Base-by-base conservation (phyloP, 1,140 invertebrate genomes). In the Brachionus asplanchnoidis region DNA sequence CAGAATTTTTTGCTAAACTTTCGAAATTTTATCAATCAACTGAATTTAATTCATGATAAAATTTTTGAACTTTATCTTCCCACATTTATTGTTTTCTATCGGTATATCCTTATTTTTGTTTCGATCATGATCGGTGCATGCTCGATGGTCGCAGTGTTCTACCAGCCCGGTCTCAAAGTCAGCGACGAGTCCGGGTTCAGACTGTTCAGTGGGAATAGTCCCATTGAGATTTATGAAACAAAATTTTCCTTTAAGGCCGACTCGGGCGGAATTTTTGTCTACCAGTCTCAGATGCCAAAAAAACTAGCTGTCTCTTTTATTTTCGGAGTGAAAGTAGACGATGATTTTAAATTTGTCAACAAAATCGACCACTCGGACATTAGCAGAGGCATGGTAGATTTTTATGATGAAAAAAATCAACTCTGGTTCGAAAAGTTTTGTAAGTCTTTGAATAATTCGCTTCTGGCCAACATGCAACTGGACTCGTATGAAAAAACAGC, bases 391-490 rank as follows among this genome's bases (percentile, higher is more conserved):
- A 9, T 40, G 20, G 32, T 65, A 28, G 53, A 82, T 65, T 82
- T 82, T 65, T 82, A 82, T 46, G 53, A 82, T 11, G 79, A 82
- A 82, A 68, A 65, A 65, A 42, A 53, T 36, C 79, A 82, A 12
- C 40, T 82, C 11, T 82, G 79, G 79, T 82, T 82, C n/a, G 32
- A 42, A 26, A 42, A 46, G 12, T 68, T 82, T 82, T 82, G 79
- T 17, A 77, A 50, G 12, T 46, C 73, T 1, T 28, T 77, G 7
- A 77, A 77, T 23, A 77, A 77, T 20, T 73, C 73, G 23, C 42
- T 77, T 3, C 20, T 46, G 7, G 17, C 3, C 7, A 9, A 77
- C 42, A 50, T 23, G 7, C n/a, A 73, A 4, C 42, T 73, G 68
- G 42, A 50, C 17, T 26, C 40, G 6, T 77, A 77, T n/a, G 73